Conservation (phyloP, 2,888 invertebrate species). For the Oscheius sp. region DNA sequence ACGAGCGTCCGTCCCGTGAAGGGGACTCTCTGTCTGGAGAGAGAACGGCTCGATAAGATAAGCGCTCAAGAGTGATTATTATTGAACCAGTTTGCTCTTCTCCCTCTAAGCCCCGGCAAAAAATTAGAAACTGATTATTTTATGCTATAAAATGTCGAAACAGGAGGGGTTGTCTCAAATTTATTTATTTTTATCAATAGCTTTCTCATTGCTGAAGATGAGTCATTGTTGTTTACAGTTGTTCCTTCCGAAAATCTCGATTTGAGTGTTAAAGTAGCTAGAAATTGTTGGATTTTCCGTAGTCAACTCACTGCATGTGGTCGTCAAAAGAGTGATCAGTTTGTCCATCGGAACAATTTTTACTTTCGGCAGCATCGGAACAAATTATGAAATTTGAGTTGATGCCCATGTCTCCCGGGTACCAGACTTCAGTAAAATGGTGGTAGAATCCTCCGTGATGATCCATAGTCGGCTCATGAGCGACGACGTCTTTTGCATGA, state of each 20-base stretch:
- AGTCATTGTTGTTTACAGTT: no score
- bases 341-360: background rate
- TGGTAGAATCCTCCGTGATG: background rate
- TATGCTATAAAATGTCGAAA: no score
- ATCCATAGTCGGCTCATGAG: background rate
- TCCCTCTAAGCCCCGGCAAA: background rate
- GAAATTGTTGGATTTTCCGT: no score
- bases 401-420: background rate
- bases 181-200: no score
- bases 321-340: background rate
- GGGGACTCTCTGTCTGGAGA: constrained; percentile 21
- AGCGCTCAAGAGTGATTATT: constrained; percentile 24
- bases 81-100: background rate
- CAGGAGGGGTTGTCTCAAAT: no score
- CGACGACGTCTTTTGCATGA: background rate
- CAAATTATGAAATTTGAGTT: background rate
- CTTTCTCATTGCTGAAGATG: no score
- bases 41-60: constrained; percentile 23
- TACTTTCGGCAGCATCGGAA: background rate
- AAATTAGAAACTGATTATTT: no score
- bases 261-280: background rate
- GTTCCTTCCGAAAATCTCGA: background rate
- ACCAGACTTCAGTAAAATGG: background rate
- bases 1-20: constrained; percentile 1
- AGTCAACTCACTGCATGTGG: background rate